Evolutionary conservation across 64 coral and sea anemone genomes (phyloP).

Genomic region (Orbicella faveolata): DNA sequence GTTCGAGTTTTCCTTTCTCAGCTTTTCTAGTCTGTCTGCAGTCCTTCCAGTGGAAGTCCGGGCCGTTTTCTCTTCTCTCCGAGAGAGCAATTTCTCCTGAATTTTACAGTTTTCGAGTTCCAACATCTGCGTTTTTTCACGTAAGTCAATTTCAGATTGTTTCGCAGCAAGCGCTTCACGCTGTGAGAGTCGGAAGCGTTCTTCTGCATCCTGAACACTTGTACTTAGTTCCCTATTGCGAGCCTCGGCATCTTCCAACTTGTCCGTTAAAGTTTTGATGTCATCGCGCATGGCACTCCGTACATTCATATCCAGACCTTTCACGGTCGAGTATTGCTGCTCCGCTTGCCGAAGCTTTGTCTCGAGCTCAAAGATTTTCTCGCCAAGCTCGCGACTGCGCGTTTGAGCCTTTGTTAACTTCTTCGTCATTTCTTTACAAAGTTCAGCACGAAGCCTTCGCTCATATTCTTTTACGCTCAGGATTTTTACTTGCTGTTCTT

Average conservation of each 20-base stretch:
- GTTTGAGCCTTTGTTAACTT: constrained; percentile 28
- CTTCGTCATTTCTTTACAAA: constrained; percentile 45
- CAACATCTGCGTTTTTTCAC: constrained; percentile 48
- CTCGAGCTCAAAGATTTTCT: constrained; percentile 44
- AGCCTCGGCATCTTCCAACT: constrained; percentile 36
- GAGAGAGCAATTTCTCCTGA: not conserved
- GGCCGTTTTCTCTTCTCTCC: constrained; percentile 1
- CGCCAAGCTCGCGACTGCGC: constrained; percentile 21
- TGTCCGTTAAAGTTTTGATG: constrained; percentile 21
- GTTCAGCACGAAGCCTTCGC: constrained; percentile 36
- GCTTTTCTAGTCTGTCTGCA: constrained; percentile 37
- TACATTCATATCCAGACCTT: constrained; percentile 19
- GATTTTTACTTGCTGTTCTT: constrained; percentile 45
- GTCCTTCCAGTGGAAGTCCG: constrained; percentile 43
- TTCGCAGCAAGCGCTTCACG: constrained; percentile 30
- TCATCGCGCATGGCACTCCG: constrained; percentile 20
- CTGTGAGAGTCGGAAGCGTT: constrained; percentile 20
- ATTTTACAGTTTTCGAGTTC: constrained; percentile 19
- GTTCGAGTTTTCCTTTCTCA: constrained; percentile 39
- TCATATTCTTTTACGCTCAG: constrained; percentile 48
- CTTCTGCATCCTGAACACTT: constrained; percentile 28
- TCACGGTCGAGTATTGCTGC: constrained; percentile 14
- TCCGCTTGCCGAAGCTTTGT: constrained; percentile 43
- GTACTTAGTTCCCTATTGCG: constrained; percentile 34
- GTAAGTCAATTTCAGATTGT: constrained; percentile 35